Conservation (phyloP, 2,113 vertebrate genomes). For the Mastomys coucha region DNA sequence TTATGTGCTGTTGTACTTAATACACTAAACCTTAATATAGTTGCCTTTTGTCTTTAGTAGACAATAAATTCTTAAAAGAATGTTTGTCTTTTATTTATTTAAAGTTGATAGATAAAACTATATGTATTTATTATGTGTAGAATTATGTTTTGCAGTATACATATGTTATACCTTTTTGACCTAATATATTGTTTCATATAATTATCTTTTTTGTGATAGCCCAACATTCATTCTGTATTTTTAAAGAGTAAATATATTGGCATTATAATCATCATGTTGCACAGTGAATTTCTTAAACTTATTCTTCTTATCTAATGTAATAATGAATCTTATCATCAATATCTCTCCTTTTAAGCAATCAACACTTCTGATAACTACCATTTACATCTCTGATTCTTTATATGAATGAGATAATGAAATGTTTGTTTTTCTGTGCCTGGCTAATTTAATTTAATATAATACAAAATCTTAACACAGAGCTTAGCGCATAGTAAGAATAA, state of each 20-base stretch:
- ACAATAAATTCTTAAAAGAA: neutral
- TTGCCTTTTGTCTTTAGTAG: constrained; percentile 23
- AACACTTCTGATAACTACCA: neutral
- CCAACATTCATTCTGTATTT: neutral
- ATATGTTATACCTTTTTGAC: neutral
- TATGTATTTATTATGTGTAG: neutral
- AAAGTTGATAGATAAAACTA: neutral
- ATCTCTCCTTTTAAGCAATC: neutral
- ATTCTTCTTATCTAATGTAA: neutral
- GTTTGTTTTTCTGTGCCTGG: neutral
- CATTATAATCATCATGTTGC: neutral
- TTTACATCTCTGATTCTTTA: neutral
- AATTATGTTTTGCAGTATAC: neutral
- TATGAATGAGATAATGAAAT: neutral
- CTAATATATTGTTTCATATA: neutral
- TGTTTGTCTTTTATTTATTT: neutral
- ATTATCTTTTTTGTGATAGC: neutral
- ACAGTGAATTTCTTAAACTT: neutral
- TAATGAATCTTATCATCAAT: neutral
- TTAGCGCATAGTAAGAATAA: neutral
- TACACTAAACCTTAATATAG: neutral
- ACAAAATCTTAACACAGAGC: constrained; percentile 18
- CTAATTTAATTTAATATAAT: neutral
- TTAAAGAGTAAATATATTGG: neutral
- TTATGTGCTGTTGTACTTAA: neutral